A percentile compares a stretch with the other conserved stretches of the same genome.
Evolutionary conservation across 2,797 vertebrate species (phyloP).

Genomic region (Florisuga fusca): DNA sequence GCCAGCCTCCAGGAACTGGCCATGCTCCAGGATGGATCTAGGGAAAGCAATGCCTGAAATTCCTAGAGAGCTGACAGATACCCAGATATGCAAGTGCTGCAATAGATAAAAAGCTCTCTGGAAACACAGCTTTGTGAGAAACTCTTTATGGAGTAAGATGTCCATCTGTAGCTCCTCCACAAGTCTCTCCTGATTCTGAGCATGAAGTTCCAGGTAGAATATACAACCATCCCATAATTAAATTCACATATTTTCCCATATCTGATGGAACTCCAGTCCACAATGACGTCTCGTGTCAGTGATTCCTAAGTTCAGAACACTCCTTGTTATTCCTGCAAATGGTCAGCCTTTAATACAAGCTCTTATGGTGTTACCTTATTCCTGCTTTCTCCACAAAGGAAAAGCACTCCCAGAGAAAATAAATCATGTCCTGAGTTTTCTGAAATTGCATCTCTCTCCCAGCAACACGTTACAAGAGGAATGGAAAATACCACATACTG

Average conservation of each 20-base stretch:
- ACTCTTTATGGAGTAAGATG: not conserved
- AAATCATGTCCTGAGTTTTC: not conserved
- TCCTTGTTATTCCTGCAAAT: not conserved
- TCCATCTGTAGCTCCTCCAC: not conserved
- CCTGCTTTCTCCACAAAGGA: not conserved
- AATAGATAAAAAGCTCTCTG: not conserved
- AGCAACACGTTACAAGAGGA: not conserved
- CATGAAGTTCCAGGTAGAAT: not conserved
- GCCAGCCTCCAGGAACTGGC: not conserved
- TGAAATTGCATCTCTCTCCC: not conserved
- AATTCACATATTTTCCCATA: not conserved
- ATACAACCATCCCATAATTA: not conserved
- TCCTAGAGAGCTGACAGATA: slow-evolving; percentile 38
- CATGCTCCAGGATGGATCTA: not conserved
- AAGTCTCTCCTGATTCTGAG: not conserved
- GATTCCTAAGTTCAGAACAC: accelerated
- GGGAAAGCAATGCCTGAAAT: slow-evolving; percentile 40
- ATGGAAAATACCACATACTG: not conserved
- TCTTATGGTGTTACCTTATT: not conserved
- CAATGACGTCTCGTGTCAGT: not conserved
- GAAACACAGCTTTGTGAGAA: not conserved
- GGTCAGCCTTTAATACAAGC: not conserved
- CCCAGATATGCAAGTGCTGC: not conserved
- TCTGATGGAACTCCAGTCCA: not conserved
- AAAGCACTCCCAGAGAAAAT: not conserved